Conservation (phyloP, 2,888 invertebrate species). For the Nephrotoma guestfalica region DNA sequence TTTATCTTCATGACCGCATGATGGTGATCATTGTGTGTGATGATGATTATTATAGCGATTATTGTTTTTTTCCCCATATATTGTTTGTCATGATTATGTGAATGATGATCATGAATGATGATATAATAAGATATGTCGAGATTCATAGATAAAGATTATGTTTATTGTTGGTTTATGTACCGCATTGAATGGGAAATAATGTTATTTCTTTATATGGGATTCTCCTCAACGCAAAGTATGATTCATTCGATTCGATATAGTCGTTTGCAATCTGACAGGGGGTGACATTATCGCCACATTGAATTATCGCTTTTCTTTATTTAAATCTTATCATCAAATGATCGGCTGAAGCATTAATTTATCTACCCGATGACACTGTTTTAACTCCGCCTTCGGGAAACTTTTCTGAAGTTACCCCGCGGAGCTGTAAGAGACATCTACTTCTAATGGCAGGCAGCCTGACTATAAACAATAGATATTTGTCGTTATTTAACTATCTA, state of each 20-base stretch:
- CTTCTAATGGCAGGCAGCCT: no score
- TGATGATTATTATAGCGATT: not conserved
- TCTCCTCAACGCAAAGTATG: not conserved
- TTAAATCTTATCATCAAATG: no score
- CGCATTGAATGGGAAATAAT: not conserved
- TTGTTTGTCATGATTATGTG: not conserved
- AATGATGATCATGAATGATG: not conserved
- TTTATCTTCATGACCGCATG: not conserved
- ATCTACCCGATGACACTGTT: no score
- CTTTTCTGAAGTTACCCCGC: no score
- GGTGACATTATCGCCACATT: not conserved
- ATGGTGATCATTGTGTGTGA: not conserved
- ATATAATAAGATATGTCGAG: not conserved
- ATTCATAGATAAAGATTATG: not conserved
- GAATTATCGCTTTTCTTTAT: not conserved
- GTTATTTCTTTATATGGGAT: not conserved
- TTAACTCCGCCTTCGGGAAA: no score
- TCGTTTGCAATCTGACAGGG: not conserved
- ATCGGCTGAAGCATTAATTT: no score
- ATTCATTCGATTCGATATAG: not conserved
- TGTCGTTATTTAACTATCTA: no score
- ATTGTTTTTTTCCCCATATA: not conserved
- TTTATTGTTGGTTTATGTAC: not conserved
- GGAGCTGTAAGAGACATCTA: no score
- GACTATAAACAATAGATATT: no score